phyloP scores from a whole-genome alignment of 2,113 vertebrate genomes.

The Pollimyrus isidori region DNA sequence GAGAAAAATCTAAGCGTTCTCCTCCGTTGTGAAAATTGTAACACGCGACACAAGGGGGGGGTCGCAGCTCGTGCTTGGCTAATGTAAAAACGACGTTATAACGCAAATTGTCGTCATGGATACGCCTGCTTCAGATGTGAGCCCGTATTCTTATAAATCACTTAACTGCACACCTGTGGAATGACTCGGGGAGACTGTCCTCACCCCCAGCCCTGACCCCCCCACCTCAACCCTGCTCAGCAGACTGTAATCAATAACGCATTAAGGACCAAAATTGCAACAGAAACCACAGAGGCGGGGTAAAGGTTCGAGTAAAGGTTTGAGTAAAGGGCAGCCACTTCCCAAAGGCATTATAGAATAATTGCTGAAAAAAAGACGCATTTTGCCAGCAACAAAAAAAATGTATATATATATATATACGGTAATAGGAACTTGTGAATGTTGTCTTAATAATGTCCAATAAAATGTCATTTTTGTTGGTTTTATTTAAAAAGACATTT shows the following conservation, averaged over 20 bases:
- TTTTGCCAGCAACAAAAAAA: neutral
- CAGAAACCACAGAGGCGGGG: neutral
- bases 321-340: neutral
- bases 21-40: conserved; percentile 19
- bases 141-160: neutral
- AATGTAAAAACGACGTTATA: neutral
- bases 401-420: neutral
- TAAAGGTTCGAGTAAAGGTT: conserved; percentile 5
- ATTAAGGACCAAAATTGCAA: conserved; percentile 1
- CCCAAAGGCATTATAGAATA: neutral
- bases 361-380: neutral
- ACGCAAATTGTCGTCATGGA: neutral
- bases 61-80: neutral
- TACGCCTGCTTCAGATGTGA: neutral
- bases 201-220: neutral
- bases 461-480: neutral
- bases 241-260: neutral
- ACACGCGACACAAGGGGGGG: neutral
- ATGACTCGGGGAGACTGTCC: neutral
- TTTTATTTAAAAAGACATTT: neutral
- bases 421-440: neutral
- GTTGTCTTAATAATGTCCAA: neutral
- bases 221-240: neutral
- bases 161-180: neutral
- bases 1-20: conserved; percentile 29